phyloP scores from a whole-genome alignment of 2,888 invertebrate genomes.

The Esperia sulphurella region DNA sequence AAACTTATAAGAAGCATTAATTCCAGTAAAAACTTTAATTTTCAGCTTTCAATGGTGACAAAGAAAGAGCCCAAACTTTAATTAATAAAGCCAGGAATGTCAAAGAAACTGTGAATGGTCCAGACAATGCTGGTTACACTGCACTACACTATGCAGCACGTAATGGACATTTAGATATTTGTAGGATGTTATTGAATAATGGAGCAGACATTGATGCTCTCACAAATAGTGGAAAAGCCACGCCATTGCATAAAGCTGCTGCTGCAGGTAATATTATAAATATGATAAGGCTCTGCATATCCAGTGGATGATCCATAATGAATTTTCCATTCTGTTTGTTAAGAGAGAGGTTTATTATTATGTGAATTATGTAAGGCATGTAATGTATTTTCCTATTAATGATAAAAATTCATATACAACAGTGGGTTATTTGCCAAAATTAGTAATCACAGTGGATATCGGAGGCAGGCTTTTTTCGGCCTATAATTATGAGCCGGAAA shows the following conservation, averaged over 20 bases:
- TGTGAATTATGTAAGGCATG: too few relatives aligned
- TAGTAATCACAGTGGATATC: too few relatives aligned
- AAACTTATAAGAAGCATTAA: not conserved
- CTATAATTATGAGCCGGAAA: too few relatives aligned
- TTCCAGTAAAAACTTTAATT: constrained; percentile 8
- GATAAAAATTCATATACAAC: too few relatives aligned
- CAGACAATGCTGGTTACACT: constrained; percentile 90
- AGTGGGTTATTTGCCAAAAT: too few relatives aligned
- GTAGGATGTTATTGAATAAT: constrained; percentile 82
- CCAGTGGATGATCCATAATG: too few relatives aligned
- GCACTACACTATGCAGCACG: constrained; percentile 94
- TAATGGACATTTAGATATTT: constrained; percentile 85
- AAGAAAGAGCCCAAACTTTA: constrained; percentile 81
- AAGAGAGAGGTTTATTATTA: too few relatives aligned
- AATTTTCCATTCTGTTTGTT: too few relatives aligned
- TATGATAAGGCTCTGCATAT: too few relatives aligned
- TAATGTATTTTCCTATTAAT: too few relatives aligned
- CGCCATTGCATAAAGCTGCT: constrained; percentile 91
- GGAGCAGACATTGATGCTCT: constrained; percentile 86
- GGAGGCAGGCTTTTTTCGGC: too few relatives aligned
- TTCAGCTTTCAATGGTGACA: constrained; percentile 87
- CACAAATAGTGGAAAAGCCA: constrained; percentile 87
- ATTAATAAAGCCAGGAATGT: constrained; percentile 54
- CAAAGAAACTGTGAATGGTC: constrained; percentile 79
- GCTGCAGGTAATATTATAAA: constrained; percentile 78